Conservation (phyloP, 2,797 vertebrate species). For the Squalus acanthias region DNA sequence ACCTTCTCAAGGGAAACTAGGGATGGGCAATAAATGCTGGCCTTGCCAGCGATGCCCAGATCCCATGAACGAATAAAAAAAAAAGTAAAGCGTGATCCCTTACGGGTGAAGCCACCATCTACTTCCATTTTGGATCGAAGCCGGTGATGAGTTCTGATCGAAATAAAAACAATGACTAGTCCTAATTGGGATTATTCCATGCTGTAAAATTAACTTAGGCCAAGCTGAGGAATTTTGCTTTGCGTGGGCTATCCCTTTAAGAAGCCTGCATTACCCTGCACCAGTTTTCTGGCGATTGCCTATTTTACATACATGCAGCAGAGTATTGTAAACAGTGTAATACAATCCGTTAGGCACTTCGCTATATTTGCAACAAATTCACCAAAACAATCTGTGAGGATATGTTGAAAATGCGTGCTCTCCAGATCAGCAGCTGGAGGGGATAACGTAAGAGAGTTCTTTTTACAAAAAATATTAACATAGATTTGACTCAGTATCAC, state of each 20-base stretch:
- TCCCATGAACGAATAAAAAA: too few species aligned
- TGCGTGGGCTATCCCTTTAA: not conserved
- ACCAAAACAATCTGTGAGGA: constrained; percentile 24
- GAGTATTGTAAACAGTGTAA: constrained; percentile 11
- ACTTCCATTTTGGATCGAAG: not conserved
- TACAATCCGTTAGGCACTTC: not conserved
- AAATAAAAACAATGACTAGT: not conserved
- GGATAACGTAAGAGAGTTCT: not conserved
- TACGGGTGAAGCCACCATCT: not conserved
- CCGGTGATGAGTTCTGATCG: not conserved
- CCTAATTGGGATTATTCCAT: not conserved
- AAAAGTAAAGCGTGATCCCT: not conserved
- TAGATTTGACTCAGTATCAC: not conserved
- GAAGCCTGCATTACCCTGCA: not conserved
- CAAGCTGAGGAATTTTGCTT: not conserved
- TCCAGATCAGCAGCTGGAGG: not conserved
- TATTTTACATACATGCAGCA: not conserved
- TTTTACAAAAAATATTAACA: constrained; percentile 22
- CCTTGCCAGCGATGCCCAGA: too few species aligned
- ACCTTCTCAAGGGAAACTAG: too few species aligned
- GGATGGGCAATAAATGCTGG: too few species aligned
- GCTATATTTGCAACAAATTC: constrained; percentile 8
- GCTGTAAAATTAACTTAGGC: not conserved
- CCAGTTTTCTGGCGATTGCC: not conserved
- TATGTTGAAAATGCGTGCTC: not conserved